Conservation (phyloP, 2,113 vertebrate species). For the Oreochromis aureus region DNA sequence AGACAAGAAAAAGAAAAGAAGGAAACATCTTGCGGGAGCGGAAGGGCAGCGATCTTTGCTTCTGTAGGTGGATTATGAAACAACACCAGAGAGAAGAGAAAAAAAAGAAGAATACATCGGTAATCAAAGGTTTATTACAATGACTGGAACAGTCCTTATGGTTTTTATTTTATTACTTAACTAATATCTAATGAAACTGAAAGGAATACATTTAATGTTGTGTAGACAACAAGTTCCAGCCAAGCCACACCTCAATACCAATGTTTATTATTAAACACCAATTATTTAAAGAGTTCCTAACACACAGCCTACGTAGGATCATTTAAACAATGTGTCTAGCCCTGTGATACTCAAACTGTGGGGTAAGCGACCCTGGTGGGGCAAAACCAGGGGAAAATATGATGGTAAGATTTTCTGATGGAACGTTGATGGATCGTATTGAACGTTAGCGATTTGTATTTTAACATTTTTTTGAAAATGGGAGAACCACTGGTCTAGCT, state of each 20-base stretch:
- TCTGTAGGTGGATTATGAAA: constrained; percentile 45
- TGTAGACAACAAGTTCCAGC: not conserved
- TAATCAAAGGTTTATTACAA: not conserved
- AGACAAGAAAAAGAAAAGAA: not conserved
- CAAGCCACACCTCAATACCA: not conserved
- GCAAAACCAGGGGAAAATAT: not conserved
- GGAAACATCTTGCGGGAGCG: not conserved
- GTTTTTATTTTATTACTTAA: not conserved
- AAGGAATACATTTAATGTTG: not conserved
- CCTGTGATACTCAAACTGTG: not conserved
- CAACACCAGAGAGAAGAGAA: not conserved
- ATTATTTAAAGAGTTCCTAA: not conserved
- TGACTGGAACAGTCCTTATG: not conserved
- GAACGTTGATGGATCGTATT: not conserved
- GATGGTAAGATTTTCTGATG: not conserved
- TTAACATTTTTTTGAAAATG: not conserved
- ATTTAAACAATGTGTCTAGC: not conserved
- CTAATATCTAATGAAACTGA: not conserved
- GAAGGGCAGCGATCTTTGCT: constrained; percentile 3
- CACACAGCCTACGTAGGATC: not conserved
- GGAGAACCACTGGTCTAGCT: not conserved
- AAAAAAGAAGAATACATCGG: not conserved
- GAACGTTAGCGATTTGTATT: not conserved
- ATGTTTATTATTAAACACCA: not conserved
- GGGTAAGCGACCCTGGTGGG: not conserved